Evolutionary conservation across 2,113 vertebrate species (phyloP), one percentile per base, ranked within the genome.

Genomic region (Aepyceros melampus): DNA sequence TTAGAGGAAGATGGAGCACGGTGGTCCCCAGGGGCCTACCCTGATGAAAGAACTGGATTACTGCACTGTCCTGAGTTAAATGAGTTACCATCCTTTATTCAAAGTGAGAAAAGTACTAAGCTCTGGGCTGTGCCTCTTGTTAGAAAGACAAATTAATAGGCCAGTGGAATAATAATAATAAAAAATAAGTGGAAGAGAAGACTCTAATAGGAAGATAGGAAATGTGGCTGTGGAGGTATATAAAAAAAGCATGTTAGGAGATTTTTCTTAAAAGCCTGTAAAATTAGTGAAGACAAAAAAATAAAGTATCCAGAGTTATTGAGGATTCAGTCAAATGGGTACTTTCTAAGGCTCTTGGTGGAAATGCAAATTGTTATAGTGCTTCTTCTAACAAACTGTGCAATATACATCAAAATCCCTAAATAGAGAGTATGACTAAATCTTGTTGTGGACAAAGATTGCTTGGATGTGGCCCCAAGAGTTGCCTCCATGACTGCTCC

Each of bases 401-500:
- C 9, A n/a, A 51, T 36, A 23, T 23, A 25, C 15, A 43, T 45
- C 71, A 49, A 91, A 91, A 94, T 51, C 71, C 60, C 40, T 55
- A 84, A 60, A 84, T 89, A 25, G 0, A n/a, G 21, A 45, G 29
- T 2, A 25, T 12, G 16, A 25, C 29, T 62, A 31, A 45, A 21
- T 14, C 27, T 55, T 62, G 9, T 4, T 45, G 29, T 16, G 23
- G 2, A 27, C 17, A 10, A n/a, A 31, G 82, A 40, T 12, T n/a
- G 5, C 82, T 13, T 67, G 43, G 58, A 25, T 15, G 17, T 17
- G 58, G 36, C 43, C n/a, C 8, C 27, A 51, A 14, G 12, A 76
- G 15, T 47, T 27, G 31, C n/a, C 2, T 3, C 40, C 40, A 16
- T 2, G 14, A 9, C 3, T 4, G 27, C 21, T 9, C 33, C 31